Percentiles rank a stretch among this genome's conserved stretches.
These are phyloP conservation scores for Papilio protenor DNA, from an alignment of 2,888 invertebrate genomes.

Conservation along the genomic window DNA sequence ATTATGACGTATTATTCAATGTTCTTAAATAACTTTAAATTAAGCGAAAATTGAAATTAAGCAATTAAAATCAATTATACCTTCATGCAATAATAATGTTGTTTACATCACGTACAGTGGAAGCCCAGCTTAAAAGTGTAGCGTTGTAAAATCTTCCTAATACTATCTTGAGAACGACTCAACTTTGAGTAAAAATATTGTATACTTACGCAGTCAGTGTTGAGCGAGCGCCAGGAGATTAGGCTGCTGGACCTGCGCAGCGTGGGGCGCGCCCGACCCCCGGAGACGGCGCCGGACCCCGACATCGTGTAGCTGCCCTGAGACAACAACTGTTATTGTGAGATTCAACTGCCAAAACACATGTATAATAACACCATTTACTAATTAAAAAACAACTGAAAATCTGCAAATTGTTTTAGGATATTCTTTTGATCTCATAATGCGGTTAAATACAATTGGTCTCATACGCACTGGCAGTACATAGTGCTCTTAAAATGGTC, in stretches of 20 bases:
- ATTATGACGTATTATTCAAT: slow-evolving; percentile 10
- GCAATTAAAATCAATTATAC: neutral
- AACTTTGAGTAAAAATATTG: neutral
- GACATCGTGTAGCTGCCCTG: slow-evolving; percentile 57
- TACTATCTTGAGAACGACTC: neutral
- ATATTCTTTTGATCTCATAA: too few species aligned
- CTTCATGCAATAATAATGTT: neutral
- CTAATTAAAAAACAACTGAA: too few species aligned
- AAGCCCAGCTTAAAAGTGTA: neutral
- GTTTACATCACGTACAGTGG: neutral
- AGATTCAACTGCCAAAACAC: neutral
- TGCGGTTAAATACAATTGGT: too few species aligned
- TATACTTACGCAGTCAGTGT: slow-evolving; percentile 68
- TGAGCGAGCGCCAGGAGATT: slow-evolving; percentile 65
- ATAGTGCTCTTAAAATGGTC: neutral
- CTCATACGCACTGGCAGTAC: too few species aligned
- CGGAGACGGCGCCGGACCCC: slow-evolving; percentile 14
- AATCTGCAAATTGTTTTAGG: too few species aligned
- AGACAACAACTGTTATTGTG: slow-evolving; percentile 48
- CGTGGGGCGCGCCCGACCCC: slow-evolving; percentile 46
- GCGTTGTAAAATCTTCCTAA: too few species aligned
- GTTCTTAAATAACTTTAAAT: neutral
- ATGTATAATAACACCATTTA: too few species aligned
- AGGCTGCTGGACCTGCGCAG: slow-evolving; percentile 60
- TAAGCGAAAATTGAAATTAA: neutral